Evolutionary conservation across 64 coral and sea anemone genomes (phyloP), one percentile per base, ranked within the genome.

Genomic region (Catalaphyllia jardinei): DNA sequence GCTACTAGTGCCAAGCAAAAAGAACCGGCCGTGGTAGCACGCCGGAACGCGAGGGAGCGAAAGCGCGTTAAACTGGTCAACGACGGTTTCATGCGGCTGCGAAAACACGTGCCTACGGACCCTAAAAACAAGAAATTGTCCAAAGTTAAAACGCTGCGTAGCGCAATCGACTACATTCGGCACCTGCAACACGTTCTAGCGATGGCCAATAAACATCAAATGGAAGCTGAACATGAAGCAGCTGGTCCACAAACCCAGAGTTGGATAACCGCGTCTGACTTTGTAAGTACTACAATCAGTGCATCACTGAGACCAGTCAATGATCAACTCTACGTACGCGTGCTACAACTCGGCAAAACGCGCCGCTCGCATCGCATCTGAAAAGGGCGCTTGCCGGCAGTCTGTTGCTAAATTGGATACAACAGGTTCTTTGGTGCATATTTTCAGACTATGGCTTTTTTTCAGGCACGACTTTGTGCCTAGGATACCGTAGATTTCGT

Each of bases 61-160:
- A 93, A 95, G 62, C 82, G 96, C 88, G 96, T 99, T 28, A 99
- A 99, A 89, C 88, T 99, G 24, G 96, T 99, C 8, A 99, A 99
- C 64, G 96, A 99, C 74, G 96, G 96, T 38, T 99, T 99, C 83
- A 91, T 93, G 77, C 87, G 96, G 3, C 77, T 99, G 31, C 78
- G 96, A 78, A 99, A 99, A 91, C 96, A 99, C 75, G 96, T 99
- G 35, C 96, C 96, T 19, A 99, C 96, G 71, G 96, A 99, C 50
- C 96, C 96, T 33, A 99, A 99, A 80, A 99, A 99, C 79, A 99
- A 99, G 88, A 99, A 99, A 95, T 71, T 99, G 81, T 95, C 93
- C 29, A 99, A 99, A 93, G 96, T 99, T 69, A 99, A 99, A 87
- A 99, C 96, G 16, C 76, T 99, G 33, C 93, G 96, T n/a, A 99